Evolutionary conservation across 37 sponge, comb jelly and placozoan genomes (phyloP), one percentile per base, ranked within the genome.

Genomic region (Spongilla lacustris): DNA sequence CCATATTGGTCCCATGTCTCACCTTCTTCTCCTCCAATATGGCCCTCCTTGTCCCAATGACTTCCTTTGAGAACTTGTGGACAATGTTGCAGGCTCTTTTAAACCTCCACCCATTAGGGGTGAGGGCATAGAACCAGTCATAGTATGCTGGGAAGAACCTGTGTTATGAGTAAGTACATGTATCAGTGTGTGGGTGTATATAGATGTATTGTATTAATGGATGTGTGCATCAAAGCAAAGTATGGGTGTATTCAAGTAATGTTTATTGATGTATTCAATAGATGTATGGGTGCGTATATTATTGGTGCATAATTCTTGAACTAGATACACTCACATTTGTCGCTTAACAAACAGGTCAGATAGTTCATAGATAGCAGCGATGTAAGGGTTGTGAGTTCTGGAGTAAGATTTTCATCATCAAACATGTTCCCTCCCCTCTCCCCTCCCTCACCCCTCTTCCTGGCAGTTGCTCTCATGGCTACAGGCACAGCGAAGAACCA

Each of bases 401-500:
- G 10, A 9, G 31, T 1, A 2, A 50, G 41, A 11, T 1, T 73
- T 9, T 22, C 46, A n/a, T n/a, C n/a, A n/a, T n/a, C n/a, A n/a
- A n/a, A n/a, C n/a, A 6, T n/a, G 6, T 11, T 21, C 9, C 2
- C 30, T 48, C 35, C 83, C 58, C 50, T 0, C 29, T 58, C 22
- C 41, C 71, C 35, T 36, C 24, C 69, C 90, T 86, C 25, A 93
- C 94, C 79, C 73, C 1, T 36, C 21, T 0, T 31, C 78, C 76
- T 97, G 98, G 58, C 96, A 97, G 88, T 94, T 75, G 83, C 94
- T 94, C 81, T 95, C 69, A 50, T 48, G 89, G 69, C 89, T 88
- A 69, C 93, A 95, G 58, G 89, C 85, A 69, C 98, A 93, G 35
- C 81, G 80, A 14, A 97, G 82, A 92, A 97, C 92, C 33, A 95